Evolutionary conservation across 2,888 invertebrate genomes (phyloP).

Genomic region (Linyphia triangularis): DNA sequence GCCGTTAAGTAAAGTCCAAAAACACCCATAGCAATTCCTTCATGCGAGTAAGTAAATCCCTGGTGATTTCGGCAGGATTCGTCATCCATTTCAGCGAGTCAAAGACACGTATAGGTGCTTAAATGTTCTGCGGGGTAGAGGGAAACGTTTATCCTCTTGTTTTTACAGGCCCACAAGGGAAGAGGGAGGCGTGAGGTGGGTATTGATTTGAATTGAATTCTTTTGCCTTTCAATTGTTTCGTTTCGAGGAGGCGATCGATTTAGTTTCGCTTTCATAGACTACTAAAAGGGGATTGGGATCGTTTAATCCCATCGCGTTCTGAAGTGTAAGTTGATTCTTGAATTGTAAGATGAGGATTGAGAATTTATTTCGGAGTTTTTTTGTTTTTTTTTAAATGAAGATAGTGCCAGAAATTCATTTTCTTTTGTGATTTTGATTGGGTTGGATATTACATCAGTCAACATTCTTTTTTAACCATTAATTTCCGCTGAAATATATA

Average conservation of each 20-base stretch:
- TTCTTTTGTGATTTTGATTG: too few relatives aligned
- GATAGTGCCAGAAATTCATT: too few relatives aligned
- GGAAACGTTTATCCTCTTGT: slow-evolving; percentile 7
- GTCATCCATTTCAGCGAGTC: slow-evolving; percentile 10
- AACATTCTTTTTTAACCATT: too few relatives aligned
- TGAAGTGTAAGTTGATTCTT: too few relatives aligned
- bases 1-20: background rate
- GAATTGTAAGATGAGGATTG: too few relatives aligned
- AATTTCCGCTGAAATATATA: too few relatives aligned
- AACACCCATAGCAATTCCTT: background rate
- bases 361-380: too few relatives aligned
- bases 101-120: slow-evolving; percentile 34
- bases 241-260: background rate
- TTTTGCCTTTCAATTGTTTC: background rate
- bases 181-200: background rate
- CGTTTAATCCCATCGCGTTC: background rate
- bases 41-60: slow-evolving; percentile 1
- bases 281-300: background rate
- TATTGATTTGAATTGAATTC: background rate
- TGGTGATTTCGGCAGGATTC: background rate
- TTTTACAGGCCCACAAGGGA: background rate
- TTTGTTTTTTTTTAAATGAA: too few relatives aligned
- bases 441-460: too few relatives aligned
- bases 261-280: background rate
- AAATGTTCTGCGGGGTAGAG: slow-evolving; percentile 11